A percentile compares a stretch with the other conserved stretches of the same genome.
These are phyloP conservation scores for Lepidurus apus DNA, from an alignment of 1,140 invertebrate species.

Conservation along the genomic window DNA sequence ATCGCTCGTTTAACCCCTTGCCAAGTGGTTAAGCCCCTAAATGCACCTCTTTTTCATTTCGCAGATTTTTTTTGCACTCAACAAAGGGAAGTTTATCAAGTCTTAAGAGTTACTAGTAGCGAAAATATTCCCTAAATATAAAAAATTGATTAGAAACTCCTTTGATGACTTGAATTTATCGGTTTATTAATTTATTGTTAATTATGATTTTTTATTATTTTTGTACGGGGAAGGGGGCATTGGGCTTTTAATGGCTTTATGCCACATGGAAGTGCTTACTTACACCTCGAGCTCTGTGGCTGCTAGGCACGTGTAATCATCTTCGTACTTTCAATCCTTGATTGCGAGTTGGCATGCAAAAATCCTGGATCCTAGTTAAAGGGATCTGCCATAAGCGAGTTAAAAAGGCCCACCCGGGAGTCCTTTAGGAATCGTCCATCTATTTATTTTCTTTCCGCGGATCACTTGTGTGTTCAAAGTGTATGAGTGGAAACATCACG, in stretches of 20 bases:
- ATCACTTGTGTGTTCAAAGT: too few species aligned
- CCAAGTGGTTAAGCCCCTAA: not conserved
- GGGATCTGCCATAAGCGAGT: slow-evolving; percentile 15
- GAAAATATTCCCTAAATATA: too few species aligned
- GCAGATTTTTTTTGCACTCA: not conserved
- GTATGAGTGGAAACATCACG: not conserved
- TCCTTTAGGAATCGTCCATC: too few species aligned
- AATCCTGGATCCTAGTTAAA: not conserved
- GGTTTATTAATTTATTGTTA: too few species aligned
- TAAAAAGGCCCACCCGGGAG: not conserved
- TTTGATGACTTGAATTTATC: too few species aligned
- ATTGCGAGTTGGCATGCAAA: not conserved
- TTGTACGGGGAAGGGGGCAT: not conserved
- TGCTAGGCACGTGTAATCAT: not conserved
- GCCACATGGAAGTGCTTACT: not conserved
- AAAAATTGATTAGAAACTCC: too few species aligned
- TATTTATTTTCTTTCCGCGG: too few species aligned
- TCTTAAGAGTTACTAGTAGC: too few species aligned
- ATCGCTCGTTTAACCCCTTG: not conserved
- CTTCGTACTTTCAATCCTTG: not conserved
- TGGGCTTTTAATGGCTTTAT: not conserved
- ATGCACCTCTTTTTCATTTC: not conserved
- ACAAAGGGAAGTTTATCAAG: too few species aligned
- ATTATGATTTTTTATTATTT: too few species aligned
- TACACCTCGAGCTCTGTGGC: not conserved